phyloP scores from a whole-genome alignment of 2,113 vertebrate species.

The Campylomormyrus tamandua region DNA sequence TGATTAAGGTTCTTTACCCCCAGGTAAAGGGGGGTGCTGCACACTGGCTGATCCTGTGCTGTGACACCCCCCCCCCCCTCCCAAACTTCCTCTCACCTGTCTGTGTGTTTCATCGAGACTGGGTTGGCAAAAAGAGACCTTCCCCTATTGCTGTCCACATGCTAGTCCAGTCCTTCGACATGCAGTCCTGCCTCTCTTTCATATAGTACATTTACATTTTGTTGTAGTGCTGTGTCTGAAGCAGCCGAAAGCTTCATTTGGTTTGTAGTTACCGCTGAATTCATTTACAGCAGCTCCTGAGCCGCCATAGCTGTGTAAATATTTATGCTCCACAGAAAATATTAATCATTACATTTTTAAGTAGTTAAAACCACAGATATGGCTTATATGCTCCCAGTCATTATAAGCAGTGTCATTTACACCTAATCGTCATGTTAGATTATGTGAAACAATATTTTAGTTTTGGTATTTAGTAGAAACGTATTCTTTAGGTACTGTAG shows the following conservation, averaged over 20 bases:
- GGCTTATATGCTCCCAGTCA: background rate
- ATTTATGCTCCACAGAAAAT: background rate
- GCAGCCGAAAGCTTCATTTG: background rate
- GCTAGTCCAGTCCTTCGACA: background rate
- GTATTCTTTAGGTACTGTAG: background rate
- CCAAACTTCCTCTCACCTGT: background rate
- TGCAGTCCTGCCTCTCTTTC: background rate
- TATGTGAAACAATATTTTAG: background rate
- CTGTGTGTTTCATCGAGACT: background rate
- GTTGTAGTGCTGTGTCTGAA: too few relatives aligned
- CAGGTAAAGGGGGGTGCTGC: background rate
- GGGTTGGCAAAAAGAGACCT: background rate
- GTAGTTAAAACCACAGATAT: background rate
- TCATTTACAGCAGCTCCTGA: background rate
- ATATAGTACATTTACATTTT: background rate
- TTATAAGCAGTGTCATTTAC: background rate
- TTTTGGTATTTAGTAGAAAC: background rate
- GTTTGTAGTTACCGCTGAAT: background rate
- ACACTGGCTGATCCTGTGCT: background rate
- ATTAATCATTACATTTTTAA: conserved; percentile 6
- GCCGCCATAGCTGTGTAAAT: background rate
- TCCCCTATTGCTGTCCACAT: background rate
- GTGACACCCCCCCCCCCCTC: background rate
- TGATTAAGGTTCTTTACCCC: background rate
- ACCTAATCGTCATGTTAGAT: background rate